A percentile compares a stretch with the other conserved stretches of the same genome.
phyloP scores from a whole-genome alignment of 2,888 invertebrate species.

The Drosophila stalkeri region DNA sequence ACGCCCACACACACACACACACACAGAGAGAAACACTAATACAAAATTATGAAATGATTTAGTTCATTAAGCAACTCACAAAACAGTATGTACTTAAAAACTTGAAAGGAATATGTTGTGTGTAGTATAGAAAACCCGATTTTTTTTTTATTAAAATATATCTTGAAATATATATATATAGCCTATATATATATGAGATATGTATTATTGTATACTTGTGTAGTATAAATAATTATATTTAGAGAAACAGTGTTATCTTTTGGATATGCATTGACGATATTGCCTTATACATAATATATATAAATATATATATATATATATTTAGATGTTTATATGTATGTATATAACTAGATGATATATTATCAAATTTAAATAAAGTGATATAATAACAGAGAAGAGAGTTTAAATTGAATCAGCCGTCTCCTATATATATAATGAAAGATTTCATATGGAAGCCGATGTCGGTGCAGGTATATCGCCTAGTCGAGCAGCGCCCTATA shows the following conservation, averaged over 20 bases:
- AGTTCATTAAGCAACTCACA: conserved; percentile 14
- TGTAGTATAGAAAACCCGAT: conserved; percentile 18
- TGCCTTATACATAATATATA: conserved; percentile 39
- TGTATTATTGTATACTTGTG: conserved; percentile 9
- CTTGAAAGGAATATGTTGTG: conserved; percentile 21
- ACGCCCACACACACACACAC: neutral
- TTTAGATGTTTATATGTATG: neutral
- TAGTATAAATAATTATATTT: conserved; percentile 31
- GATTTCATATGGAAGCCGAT: neutral
- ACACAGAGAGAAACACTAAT: neutral
- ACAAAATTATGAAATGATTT: neutral
- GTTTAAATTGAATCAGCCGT: neutral
- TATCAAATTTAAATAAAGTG: conserved; percentile 61
- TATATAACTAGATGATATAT: conserved; percentile 35
- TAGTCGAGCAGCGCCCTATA: neutral
- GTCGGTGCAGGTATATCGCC: neutral
- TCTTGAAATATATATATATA: neutral
- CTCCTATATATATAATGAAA: neutral
- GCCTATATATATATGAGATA: neutral
- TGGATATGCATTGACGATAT: conserved; percentile 50
- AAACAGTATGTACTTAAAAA: conserved; percentile 51
- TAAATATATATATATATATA: neutral
- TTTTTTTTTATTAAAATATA: conserved; percentile 30
- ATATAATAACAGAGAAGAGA: conserved; percentile 23
- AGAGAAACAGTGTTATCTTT: conserved; percentile 41